Percentiles rank a stretch among this genome's conserved stretches.
Evolutionary conservation across 2,113 vertebrate species (phyloP).

Genomic region (Cynopterus brachyotis): DNA sequence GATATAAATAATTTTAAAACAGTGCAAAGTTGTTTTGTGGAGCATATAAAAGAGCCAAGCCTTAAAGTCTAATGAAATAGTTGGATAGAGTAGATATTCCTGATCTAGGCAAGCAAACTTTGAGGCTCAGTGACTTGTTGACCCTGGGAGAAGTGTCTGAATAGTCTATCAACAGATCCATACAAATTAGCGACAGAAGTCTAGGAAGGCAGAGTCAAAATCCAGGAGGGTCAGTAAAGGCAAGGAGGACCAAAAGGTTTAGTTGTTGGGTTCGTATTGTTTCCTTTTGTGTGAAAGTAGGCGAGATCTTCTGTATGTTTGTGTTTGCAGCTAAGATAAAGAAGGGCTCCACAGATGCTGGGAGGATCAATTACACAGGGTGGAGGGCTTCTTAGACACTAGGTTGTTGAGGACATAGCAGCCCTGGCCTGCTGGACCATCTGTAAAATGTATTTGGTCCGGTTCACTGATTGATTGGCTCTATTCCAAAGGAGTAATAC

Average conservation of each 20-base stretch:
- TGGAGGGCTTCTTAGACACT: not conserved
- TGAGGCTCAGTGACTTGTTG: not conserved
- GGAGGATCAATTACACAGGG: not conserved
- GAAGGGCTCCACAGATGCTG: not conserved
- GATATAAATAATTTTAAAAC: not conserved
- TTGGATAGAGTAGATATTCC: not conserved
- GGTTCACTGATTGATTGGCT: not conserved
- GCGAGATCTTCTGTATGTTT: not conserved
- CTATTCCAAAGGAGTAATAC: not conserved
- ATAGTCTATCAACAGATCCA: not conserved
- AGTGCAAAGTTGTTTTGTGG: not conserved
- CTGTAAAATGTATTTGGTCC: not conserved
- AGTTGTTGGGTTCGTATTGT: not conserved
- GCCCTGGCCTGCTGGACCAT: not conserved
- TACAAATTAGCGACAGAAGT: not conserved
- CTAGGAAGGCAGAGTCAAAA: not conserved
- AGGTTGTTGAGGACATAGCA: not conserved
- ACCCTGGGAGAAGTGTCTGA: not conserved
- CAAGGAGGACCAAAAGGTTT: not conserved
- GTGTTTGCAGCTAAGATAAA: not conserved
- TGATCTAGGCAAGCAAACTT: not conserved
- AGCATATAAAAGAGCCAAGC: not conserved
- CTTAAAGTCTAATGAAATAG: not conserved
- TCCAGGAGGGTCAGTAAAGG: not conserved
- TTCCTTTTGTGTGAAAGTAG: not conserved